Conservation (phyloP, 37 sponge, comb jelly and placozoan species). For the Petrosia ficiformis region DNA sequence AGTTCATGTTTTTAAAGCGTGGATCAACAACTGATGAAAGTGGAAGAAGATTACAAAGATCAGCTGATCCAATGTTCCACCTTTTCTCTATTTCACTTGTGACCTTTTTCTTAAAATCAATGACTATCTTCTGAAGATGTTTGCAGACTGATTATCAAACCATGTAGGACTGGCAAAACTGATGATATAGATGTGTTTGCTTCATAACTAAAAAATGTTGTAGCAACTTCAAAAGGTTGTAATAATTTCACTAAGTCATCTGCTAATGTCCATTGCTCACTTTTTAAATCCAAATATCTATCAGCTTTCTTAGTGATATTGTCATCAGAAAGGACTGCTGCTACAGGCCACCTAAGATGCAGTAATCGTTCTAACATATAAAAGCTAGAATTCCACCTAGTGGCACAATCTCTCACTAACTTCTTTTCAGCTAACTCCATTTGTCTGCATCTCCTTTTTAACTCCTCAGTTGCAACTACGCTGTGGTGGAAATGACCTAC, state of each 20-base stretch:
- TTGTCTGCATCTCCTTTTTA: slow-evolving; percentile 1
- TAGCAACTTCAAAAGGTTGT: slow-evolving; percentile 26
- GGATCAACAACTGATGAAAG: slow-evolving; percentile 32
- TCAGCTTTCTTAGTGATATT: slow-evolving; percentile 10
- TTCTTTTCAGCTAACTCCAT: slow-evolving; percentile 17
- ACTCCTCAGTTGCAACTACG: slow-evolving; percentile 11
- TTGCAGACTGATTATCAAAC: slow-evolving; percentile 1
- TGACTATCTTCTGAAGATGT: neutral
- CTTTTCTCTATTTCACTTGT: slow-evolving; percentile 1
- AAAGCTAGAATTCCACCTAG: slow-evolving; percentile 27
- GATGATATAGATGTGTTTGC: slow-evolving; percentile 8
- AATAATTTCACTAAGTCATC: neutral
- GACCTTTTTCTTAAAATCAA: slow-evolving; percentile 8
- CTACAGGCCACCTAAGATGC: slow-evolving; percentile 19
- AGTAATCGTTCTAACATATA: slow-evolving; percentile 16
- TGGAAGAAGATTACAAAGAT: neutral
- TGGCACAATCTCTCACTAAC: slow-evolving; percentile 16
- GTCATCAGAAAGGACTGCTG: slow-evolving; percentile 35
- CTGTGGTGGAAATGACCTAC: slow-evolving; percentile 33
- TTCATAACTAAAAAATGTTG: slow-evolving; percentile 15
- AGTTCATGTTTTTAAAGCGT: neutral
- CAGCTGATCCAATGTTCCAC: slow-evolving; percentile 4
- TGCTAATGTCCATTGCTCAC: slow-evolving; percentile 3
- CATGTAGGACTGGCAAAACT: slow-evolving; percentile 7
- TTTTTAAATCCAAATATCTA: slow-evolving; percentile 7